A percentile compares a stretch with the other conserved stretches of the same genome.
phyloP scores from a whole-genome alignment of 2,113 vertebrate genomes.

The Pollimyrus isidori region DNA sequence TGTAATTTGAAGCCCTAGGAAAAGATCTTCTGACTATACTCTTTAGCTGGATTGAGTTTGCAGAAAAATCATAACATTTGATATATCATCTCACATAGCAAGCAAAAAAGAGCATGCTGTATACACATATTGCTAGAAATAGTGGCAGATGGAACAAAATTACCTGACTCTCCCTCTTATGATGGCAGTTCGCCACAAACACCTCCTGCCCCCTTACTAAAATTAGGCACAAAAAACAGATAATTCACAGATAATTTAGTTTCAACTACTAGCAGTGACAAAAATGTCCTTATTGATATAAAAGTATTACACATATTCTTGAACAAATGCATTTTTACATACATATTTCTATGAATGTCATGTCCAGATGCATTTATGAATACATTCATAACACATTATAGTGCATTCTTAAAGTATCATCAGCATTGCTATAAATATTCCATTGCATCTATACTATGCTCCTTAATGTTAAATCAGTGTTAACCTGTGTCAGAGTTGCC shows the following conservation, averaged over 20 bases:
- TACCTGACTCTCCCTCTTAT: neutral
- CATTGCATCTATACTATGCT: neutral
- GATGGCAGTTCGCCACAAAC: neutral
- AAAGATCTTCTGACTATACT: neutral
- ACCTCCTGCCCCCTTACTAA: neutral
- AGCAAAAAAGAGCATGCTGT: neutral
- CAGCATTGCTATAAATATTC: neutral
- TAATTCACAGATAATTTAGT: neutral
- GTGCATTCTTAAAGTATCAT: neutral
- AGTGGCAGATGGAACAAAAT: neutral
- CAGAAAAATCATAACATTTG: neutral
- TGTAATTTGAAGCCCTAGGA: neutral
- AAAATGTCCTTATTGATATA: neutral
- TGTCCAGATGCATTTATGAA: neutral
- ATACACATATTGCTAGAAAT: neutral
- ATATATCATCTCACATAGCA: neutral
- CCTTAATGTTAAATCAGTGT: neutral
- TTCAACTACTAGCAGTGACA: neutral
- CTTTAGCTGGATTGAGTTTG: neutral
- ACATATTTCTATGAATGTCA: neutral
- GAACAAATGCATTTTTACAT: neutral
- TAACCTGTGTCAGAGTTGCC: neutral
- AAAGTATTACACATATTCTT: neutral
- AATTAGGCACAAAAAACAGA: neutral
- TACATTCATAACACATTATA: neutral